Evolutionary conservation across 2,113 vertebrate genomes (phyloP).

Genomic region (Martes martes): DNA sequence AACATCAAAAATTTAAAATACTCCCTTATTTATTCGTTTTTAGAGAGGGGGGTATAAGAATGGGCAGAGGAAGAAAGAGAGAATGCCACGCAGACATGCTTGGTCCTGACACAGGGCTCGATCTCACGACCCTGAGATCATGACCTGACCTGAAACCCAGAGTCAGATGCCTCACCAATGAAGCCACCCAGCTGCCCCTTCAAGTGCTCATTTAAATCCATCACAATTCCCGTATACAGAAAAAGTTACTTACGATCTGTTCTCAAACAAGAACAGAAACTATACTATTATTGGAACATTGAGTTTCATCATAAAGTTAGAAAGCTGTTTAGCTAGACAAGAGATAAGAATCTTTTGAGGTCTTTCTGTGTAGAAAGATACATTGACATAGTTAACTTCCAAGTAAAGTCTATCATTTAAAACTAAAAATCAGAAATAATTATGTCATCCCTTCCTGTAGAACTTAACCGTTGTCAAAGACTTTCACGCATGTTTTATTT

Average conservation of each 20-base stretch:
- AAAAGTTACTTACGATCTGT: background rate
- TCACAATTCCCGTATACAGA: background rate
- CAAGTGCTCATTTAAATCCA: background rate
- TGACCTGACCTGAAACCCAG: background rate
- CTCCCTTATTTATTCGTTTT: background rate
- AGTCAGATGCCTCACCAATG: background rate
- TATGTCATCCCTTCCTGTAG: background rate
- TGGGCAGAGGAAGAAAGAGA: background rate
- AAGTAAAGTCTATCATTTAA: background rate
- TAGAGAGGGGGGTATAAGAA: background rate
- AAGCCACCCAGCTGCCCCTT: background rate
- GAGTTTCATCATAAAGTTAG: background rate
- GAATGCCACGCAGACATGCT: background rate
- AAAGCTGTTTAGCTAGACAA: background rate
- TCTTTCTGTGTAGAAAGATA: background rate
- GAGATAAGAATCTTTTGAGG: background rate
- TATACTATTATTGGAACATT: background rate
- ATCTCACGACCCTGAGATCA: background rate
- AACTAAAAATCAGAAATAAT: background rate
- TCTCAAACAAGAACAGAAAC: background rate
- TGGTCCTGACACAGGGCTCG: background rate
- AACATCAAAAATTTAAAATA: background rate
- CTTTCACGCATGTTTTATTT: background rate
- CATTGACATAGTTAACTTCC: background rate
- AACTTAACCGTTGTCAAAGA: background rate